Evolutionary conservation across 2,888 invertebrate species (phyloP).

Genomic region (Drosophila diplacantha): DNA sequence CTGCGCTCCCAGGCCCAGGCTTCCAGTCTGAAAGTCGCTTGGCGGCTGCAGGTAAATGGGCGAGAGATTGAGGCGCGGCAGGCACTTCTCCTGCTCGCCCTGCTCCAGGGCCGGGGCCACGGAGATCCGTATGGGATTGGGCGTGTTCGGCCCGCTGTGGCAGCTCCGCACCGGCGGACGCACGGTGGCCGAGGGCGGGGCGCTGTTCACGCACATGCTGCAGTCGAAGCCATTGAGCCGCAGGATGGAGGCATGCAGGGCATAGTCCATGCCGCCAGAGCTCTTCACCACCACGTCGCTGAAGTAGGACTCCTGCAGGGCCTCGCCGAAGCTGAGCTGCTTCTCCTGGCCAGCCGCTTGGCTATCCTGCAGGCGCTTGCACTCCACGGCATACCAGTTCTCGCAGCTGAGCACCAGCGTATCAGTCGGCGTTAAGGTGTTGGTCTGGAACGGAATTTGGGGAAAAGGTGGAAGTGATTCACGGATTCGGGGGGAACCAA

Average conservation of each 20-base stretch:
- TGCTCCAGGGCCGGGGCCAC: constrained; percentile 44
- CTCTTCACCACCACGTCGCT: constrained; percentile 79
- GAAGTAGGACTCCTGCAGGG: constrained; percentile 83
- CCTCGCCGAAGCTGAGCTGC: constrained; percentile 82
- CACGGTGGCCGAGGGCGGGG: constrained; percentile 7
- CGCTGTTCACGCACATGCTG: constrained; percentile 77
- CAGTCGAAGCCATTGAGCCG: constrained; percentile 80
- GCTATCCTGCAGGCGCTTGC: constrained; percentile 80
- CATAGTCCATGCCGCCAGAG: constrained; percentile 77
- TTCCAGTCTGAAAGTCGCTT: constrained; percentile 41
- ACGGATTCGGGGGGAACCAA: too few relatives aligned
- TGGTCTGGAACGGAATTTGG: constrained; percentile 75
- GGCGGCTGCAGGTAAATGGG: constrained; percentile 73
- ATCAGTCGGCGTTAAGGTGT: constrained; percentile 79
- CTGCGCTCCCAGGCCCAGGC: constrained; percentile 38
- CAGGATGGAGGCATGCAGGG: constrained; percentile 81
- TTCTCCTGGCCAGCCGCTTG: constrained; percentile 79
- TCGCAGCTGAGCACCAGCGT: constrained; percentile 81
- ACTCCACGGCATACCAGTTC: constrained; percentile 82
- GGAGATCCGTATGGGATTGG: constrained; percentile 69
- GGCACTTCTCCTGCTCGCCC: constrained; percentile 57
- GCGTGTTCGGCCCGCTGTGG: constrained; percentile 47
- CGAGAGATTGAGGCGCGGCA: constrained; percentile 68
- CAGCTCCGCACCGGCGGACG: constrained; percentile 20
- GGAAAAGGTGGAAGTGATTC: too few relatives aligned